A percentile compares a stretch with the other conserved stretches of the same genome.
Conservation (phyloP, 23 tunicate species). For the Ascidia mentula region DNA sequence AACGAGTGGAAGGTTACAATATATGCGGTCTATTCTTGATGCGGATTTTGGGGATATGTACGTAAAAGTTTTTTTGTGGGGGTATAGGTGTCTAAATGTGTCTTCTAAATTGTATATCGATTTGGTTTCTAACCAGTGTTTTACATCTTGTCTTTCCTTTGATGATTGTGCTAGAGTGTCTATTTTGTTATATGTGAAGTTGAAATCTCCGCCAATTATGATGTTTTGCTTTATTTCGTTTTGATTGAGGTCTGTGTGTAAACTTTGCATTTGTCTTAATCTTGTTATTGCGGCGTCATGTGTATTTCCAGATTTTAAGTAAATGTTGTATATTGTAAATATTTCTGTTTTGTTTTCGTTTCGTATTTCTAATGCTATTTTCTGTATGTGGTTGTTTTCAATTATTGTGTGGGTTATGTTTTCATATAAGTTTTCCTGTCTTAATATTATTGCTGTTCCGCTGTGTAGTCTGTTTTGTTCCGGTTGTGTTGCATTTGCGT, state of each 20-base stretch:
- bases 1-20: background rate
- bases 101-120: background rate
- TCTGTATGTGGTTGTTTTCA: background rate
- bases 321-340: too few relatives aligned
- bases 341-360: background rate
- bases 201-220: constrained; percentile 5
- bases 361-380: background rate
- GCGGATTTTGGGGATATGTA: background rate
- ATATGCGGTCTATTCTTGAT: constrained; percentile 15
- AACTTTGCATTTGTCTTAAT: too few relatives aligned
- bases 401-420: background rate
- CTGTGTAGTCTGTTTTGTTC: background rate
- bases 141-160: background rate
- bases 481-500: background rate
- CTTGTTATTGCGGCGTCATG: too few relatives aligned
- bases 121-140: background rate
- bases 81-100: background rate
- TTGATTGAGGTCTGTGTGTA: too few relatives aligned
- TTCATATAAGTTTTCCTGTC: too few relatives aligned
- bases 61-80: constrained; percentile 10
- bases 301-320: too few relatives aligned
- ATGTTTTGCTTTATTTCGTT: background rate
- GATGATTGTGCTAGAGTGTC: background rate
- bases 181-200: background rate
- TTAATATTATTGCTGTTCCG: background rate